Conservation (phyloP, 2,888 invertebrate species). For the Lissocephala sabroskyi region DNA sequence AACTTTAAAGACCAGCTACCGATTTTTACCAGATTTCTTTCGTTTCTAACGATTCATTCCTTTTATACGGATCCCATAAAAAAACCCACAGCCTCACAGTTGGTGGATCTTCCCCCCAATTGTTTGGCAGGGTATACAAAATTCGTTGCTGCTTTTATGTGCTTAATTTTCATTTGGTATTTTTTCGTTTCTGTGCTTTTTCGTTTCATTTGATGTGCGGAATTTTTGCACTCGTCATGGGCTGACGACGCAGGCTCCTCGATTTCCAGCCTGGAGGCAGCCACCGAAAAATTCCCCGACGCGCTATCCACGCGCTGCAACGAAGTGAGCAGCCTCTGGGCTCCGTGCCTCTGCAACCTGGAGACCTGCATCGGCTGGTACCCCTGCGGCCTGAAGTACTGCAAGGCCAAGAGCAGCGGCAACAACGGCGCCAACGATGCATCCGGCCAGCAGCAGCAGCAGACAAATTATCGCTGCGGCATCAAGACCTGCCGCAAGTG, state of each 20-base stretch:
- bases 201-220: no score
- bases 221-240: not conserved
- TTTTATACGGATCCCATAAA: no score
- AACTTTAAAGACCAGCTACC: no score
- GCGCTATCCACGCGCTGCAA: conserved; percentile 76
- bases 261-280: conserved; percentile 80
- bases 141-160: no score
- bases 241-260: conserved; percentile 76
- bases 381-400: conserved; percentile 95
- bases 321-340: conserved; percentile 79
- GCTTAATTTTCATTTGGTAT: conserved; percentile 1
- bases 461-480: conserved; percentile 89
- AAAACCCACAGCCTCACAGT: no score
- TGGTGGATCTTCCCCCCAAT: no score
- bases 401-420: conserved; percentile 84
- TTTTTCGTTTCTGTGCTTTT: not conserved
- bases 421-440: conserved; percentile 43
- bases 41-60: no score
- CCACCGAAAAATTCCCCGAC: conserved; percentile 81
- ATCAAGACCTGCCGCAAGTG: conserved; percentile 96
- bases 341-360: conserved; percentile 87
- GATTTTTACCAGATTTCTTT: no score
- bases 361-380: conserved; percentile 96
- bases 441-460: conserved; percentile 57
- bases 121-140: no score